Base-by-base conservation (phyloP, 1,140 invertebrate genomes). In the Trichonephila clavata region DNA sequence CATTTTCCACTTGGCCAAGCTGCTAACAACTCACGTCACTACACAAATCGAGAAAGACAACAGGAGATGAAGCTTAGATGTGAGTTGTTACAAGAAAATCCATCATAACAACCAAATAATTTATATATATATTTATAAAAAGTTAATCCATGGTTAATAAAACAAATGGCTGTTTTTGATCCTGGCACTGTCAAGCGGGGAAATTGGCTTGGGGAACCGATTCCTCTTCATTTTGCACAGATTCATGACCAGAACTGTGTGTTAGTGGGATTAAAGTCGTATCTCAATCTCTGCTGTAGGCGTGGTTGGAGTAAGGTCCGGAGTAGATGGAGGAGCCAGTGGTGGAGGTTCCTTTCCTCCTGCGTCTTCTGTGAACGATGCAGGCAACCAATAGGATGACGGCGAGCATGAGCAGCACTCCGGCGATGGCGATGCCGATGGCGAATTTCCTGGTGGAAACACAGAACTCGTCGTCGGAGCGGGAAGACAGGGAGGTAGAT, bases 251-350 rank as follows among this genome's bases (percentile, higher is more conserved):
- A 68, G 65, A 24, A 24, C 65, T 8, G 65, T n/a, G 63, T 10
- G 65, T 24, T 13, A 5, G 21, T 20, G 6, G 21, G 63, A 10
- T 50, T 39, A 32, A 32, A 50, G 7, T 68, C 7, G 21, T n/a
- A 20, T 10, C 86, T 5, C 86, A 95, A 91, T 95, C 95, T 92
- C 95, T 98, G 95, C 97, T 98, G 96, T 98, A 99, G 86, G 98
- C 98, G 93, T 98, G 98, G 96, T 99, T 99, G 91, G 98, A 98
- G 95, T 99, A 99, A 0, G 98, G 98, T 95, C 98, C 98, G 65
- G 96, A 96, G 96, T 99, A 99, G 77, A 99, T 97, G 18, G 98
- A 99, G 94, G 98, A 98, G 94, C 98, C 98, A 1, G 98, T 98
- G 91, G 98, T 97, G 27, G 98, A 98, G 57, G 98, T 96, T 16